Conservation (phyloP, 2,797 vertebrate species). For the Pangasius larnaudii region DNA sequence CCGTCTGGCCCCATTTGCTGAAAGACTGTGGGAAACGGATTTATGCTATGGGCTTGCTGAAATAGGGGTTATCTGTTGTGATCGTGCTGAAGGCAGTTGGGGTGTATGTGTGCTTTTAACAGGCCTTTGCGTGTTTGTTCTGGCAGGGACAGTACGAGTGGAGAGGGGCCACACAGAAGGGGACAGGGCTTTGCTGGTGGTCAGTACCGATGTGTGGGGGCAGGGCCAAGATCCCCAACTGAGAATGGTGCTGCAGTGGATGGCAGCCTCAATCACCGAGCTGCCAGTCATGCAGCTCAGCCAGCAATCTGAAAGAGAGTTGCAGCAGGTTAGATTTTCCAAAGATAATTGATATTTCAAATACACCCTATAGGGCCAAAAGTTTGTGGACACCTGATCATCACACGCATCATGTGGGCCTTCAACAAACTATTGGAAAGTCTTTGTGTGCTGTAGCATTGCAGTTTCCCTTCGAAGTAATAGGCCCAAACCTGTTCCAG, state of each 20-base stretch:
- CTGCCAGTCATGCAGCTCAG: conserved; percentile 82
- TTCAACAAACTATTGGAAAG: not conserved
- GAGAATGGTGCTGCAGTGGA: conserved; percentile 89
- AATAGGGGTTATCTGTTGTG: conserved; percentile 39
- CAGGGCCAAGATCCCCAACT: conserved; percentile 83
- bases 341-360: not conserved
- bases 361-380: not conserved
- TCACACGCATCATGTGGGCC: not conserved
- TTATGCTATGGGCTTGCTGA: conserved; percentile 41
- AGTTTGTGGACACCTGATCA: not conserved
- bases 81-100: conserved; percentile 31
- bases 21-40: conserved; percentile 61
- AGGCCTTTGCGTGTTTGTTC: conserved; percentile 40
- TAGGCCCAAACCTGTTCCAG: too few species aligned
- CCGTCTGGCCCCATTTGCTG: conserved; percentile 44
- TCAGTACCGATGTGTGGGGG: conserved; percentile 82
- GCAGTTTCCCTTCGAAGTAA: not conserved
- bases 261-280: conserved; percentile 87
- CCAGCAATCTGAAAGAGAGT: conserved; percentile 76
- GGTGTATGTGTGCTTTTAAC: conserved; percentile 15
- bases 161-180: conserved; percentile 71
- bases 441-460: not conserved
- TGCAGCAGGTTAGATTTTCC: conserved; percentile 79
- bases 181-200: conserved; percentile 74
- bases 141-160: conserved; percentile 75